Percentiles rank a stretch among this genome's conserved stretches.
These are phyloP conservation scores for Dasysyrphus albostriatus DNA, from an alignment of 2,888 invertebrate genomes.

Conservation along the genomic window DNA sequence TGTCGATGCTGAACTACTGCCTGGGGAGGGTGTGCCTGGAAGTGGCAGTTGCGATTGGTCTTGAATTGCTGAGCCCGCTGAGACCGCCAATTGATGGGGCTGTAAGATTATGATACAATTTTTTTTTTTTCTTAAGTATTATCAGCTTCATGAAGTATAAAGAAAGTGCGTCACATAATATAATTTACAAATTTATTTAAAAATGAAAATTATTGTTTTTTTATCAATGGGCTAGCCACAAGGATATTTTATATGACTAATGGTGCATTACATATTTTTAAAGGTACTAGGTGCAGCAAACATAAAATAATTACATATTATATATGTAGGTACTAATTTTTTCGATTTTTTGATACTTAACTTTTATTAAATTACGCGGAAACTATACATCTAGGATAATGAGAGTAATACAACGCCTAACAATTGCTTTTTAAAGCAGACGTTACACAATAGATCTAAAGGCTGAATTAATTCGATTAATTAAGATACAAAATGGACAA, in stretches of 20 bases:
- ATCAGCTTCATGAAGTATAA: neutral
- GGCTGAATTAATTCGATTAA: too few species aligned
- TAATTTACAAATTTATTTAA: neutral
- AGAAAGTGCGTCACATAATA: neutral
- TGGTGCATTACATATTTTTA: neutral
- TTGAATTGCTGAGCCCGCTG: slow-evolving; percentile 86
- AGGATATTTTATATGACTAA: neutral
- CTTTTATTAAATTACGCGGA: neutral
- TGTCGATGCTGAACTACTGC: slow-evolving; percentile 93
- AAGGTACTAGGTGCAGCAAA: neutral
- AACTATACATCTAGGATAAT: neutral
- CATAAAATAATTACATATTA: neutral
- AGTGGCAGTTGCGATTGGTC: slow-evolving; percentile 87
- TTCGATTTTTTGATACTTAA: neutral
- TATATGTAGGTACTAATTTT: neutral
- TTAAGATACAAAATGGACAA: too few species aligned
- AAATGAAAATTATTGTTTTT: neutral
- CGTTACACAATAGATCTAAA: too few species aligned
- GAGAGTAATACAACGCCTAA: neutral
- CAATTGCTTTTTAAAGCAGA: neutral
- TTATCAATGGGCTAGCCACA: neutral
- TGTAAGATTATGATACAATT: slow-evolving; percentile 76
- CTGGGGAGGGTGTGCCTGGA: slow-evolving; percentile 92
- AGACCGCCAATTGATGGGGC: slow-evolving; percentile 85
- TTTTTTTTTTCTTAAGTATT: neutral